Conservation (phyloP, 2,797 vertebrate species). For the Alosa sapidissima region DNA sequence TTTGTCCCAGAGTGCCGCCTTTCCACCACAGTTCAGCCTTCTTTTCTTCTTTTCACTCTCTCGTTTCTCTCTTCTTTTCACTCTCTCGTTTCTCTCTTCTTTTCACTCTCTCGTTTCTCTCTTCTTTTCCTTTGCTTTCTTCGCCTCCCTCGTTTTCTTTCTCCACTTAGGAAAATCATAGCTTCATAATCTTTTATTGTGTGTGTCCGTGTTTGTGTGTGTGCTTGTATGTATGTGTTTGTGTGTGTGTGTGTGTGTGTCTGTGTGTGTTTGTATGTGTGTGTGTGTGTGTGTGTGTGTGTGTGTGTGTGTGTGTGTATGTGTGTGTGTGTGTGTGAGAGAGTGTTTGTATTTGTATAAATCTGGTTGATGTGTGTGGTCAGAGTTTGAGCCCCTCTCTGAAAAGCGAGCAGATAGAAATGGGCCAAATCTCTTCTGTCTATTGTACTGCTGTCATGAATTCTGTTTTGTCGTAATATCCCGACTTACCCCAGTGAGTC, state of each 20-base stretch:
- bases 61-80: background rate
- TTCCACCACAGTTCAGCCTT: background rate
- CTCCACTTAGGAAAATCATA: background rate
- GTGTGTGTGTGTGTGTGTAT: background rate
- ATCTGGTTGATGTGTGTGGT: slow-evolving; percentile 8
- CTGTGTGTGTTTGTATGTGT: no score
- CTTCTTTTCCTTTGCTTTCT: no score
- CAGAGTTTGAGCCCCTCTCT: background rate
- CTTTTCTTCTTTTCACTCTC: background rate
- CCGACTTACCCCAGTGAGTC: no score
- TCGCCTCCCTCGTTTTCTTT: background rate
- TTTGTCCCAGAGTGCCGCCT: background rate
- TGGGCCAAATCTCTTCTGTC: background rate
- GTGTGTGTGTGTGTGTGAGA: background rate
- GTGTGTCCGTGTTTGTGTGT: background rate
- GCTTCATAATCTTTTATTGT: slow-evolving; percentile 19
- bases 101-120: no score
- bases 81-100: background rate
- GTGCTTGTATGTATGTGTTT: background rate
- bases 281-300: background rate
- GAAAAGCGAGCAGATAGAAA: background rate
- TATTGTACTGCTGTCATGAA: background rate
- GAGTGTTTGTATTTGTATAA: background rate
- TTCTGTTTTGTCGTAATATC: background rate
- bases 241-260: no score